Conservation (phyloP, 2,113 vertebrate species). For the Malurus cyaneus region DNA sequence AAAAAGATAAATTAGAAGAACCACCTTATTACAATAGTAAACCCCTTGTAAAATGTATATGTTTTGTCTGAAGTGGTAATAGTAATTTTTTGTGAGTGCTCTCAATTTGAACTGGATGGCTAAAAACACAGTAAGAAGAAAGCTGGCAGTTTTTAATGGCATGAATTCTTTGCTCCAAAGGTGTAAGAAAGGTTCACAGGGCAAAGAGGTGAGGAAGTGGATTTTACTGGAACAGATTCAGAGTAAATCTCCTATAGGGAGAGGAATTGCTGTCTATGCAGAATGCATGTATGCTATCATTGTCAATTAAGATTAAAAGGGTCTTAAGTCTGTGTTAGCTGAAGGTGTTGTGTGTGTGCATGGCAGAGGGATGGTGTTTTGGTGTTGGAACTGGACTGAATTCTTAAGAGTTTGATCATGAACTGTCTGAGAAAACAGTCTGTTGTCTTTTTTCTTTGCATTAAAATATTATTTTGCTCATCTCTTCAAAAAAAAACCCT, state of each 20-base stretch:
- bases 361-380: background rate
- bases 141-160: background rate
- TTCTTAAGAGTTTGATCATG: background rate
- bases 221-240: background rate
- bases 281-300: fast-evolving
- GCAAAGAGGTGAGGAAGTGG: background rate
- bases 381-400: background rate
- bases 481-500: background rate
- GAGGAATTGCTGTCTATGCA: background rate
- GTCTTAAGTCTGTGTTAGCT: background rate
- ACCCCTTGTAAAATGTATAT: background rate
- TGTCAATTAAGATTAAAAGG: background rate
- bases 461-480: background rate
- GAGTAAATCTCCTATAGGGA: background rate
- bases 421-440: background rate
- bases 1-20: background rate
- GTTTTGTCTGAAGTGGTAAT: background rate
- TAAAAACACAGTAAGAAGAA: background rate
- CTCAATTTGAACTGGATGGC: background rate
- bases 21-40: background rate
- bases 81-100: background rate
- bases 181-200: background rate
- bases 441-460: background rate
- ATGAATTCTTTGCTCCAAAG: background rate
- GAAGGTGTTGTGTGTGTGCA: background rate